These are phyloP conservation scores for Jordanella pulchra DNA, from an alignment of 2,797 vertebrate genomes.

Conservation along the genomic window DNA sequence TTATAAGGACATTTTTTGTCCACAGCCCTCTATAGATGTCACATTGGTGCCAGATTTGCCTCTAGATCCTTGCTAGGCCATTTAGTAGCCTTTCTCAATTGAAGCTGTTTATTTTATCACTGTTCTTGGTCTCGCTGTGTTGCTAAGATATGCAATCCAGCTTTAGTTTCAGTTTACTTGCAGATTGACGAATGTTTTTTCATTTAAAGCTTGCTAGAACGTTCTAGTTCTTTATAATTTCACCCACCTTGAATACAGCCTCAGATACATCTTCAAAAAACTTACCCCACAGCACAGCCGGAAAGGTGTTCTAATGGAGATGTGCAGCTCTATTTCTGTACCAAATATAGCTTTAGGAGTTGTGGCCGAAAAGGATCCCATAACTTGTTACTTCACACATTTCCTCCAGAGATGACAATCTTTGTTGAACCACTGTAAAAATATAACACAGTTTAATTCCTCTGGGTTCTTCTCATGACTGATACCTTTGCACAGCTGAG, in stretches of 20 bases:
- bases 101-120: too few relatives aligned
- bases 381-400: neutral
- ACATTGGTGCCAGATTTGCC: too few relatives aligned
- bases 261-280: neutral
- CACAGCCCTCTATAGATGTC: too few relatives aligned
- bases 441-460: neutral
- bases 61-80: too few relatives aligned
- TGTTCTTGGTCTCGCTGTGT: neutral
- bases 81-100: too few relatives aligned
- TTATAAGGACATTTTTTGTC: too few relatives aligned
- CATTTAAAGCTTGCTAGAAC: neutral
- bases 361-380: neutral
- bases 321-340: neutral
- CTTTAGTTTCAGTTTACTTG: neutral
- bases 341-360: neutral
- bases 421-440: neutral
- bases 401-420: neutral
- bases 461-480: neutral
- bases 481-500: neutral
- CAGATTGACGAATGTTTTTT: neutral
- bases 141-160: neutral
- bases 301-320: neutral
- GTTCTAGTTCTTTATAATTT: neutral
- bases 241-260: neutral
- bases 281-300: neutral